These are phyloP conservation scores for Serranochromis macrocephalus DNA, from an alignment of 2,113 vertebrate species.

Conservation along the genomic window DNA sequence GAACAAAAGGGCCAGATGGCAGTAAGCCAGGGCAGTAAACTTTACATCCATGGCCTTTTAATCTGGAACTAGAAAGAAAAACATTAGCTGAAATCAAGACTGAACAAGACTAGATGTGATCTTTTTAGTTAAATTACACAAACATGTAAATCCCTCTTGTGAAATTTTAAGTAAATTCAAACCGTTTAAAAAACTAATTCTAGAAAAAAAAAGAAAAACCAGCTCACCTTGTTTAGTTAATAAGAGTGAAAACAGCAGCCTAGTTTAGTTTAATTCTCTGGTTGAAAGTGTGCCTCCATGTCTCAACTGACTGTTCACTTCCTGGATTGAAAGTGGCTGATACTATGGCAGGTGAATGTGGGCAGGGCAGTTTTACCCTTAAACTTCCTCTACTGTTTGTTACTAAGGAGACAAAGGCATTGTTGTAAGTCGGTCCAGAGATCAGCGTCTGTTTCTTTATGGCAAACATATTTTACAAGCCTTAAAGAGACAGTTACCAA, in stretches of 20 bases:
- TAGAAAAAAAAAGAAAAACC: not conserved
- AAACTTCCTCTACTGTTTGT: constrained; percentile 53
- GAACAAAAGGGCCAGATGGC: constrained; percentile 12
- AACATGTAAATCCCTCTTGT: not conserved
- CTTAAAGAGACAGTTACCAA: not conserved
- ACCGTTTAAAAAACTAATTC: not conserved
- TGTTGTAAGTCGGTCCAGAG: constrained; percentile 20
- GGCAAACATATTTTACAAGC: not conserved
- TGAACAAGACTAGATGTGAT: not conserved
- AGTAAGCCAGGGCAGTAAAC: not conserved
- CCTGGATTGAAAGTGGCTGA: not conserved
- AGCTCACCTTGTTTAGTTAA: constrained; percentile 24
- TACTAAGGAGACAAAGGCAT: constrained; percentile 36
- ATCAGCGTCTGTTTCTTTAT: not conserved
- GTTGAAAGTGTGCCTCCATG: not conserved
- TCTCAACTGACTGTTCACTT: constrained; percentile 12
- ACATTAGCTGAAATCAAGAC: not conserved
- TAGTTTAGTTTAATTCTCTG: not conserved
- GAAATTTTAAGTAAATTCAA: not conserved
- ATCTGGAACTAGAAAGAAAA: constrained; percentile 4
- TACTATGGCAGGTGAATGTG: constrained; percentile 49
- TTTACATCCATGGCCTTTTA: constrained; percentile 18
- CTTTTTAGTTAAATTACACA: not conserved
- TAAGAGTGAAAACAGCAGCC: constrained; percentile 5
- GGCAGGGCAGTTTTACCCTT: constrained; percentile 42